Evolutionary conservation across 2,888 invertebrate genomes (phyloP).

Genomic region (Lasioglossum calceatum): DNA sequence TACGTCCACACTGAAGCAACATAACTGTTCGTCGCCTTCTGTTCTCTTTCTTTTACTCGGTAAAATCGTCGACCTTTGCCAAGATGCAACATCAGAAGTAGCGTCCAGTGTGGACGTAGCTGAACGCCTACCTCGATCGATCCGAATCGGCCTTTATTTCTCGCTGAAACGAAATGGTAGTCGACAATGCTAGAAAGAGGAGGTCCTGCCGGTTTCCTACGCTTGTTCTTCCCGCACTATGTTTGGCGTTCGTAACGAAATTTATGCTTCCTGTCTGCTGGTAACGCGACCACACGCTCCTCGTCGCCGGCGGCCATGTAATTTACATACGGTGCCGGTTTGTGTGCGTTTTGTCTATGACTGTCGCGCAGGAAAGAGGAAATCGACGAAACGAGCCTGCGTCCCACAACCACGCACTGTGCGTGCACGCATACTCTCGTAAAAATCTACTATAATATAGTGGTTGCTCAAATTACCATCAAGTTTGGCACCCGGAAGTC

Average conservation of each 20-base stretch:
- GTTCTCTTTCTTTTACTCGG: background rate
- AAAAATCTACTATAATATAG: background rate
- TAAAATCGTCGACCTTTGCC: background rate
- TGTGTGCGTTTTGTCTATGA: slow-evolving; percentile 51
- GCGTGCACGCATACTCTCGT: slow-evolving; percentile 48
- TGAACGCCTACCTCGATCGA: background rate
- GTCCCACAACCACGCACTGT: background rate
- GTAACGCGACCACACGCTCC: slow-evolving; percentile 65
- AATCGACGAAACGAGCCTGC: slow-evolving; percentile 57
- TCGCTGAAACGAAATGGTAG: background rate
- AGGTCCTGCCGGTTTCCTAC: slow-evolving; percentile 49
- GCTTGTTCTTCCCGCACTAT: slow-evolving; percentile 66
- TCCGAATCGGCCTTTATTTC: background rate
- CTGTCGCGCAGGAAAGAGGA: slow-evolving; percentile 44
- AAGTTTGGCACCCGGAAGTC: background rate
- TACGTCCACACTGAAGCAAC: background rate
- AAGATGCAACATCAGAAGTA: background rate
- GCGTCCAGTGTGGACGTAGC: background rate
- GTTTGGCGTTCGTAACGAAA: slow-evolving; percentile 80
- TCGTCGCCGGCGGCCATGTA: slow-evolving; percentile 35
- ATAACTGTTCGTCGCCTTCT: background rate
- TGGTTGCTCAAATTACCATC: background rate
- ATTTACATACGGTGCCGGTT: slow-evolving; percentile 48
- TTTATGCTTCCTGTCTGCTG: slow-evolving; percentile 82
- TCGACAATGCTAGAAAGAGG: slow-evolving; percentile 11